Percentiles rank a stretch among this genome's conserved stretches.
phyloP scores from a whole-genome alignment of 2,797 vertebrate genomes.

The Gymnoscopelus microlampas region DNA sequence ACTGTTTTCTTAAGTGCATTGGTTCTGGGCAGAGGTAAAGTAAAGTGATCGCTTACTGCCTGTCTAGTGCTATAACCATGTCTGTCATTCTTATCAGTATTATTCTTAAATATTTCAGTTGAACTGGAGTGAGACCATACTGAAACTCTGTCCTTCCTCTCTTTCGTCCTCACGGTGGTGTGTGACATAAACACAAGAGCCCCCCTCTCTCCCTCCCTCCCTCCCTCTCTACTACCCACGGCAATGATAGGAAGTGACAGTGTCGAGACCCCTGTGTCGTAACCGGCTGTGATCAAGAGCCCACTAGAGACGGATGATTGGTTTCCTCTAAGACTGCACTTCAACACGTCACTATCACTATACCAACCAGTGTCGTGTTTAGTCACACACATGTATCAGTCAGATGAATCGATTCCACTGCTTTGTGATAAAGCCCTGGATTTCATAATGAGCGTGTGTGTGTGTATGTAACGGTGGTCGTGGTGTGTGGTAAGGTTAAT shows the following conservation, averaged over 20 bases:
- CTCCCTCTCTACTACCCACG: constrained; percentile 4
- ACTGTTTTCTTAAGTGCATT: no score
- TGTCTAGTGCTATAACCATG: no score
- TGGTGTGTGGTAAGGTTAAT: constrained; percentile 16
- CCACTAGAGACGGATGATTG: constrained; percentile 20
- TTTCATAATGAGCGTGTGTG: constrained; percentile 1
- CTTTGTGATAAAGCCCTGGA: constrained; percentile 10
- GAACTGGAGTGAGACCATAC: not conserved
- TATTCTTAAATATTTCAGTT: not conserved
- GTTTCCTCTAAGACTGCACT: constrained; percentile 57
- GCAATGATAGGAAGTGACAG: constrained; percentile 66
- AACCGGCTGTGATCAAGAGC: constrained; percentile 29
- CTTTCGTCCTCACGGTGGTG: not conserved
- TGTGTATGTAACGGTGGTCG: not conserved
- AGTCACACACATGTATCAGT: constrained; percentile 47
- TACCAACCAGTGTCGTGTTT: constrained; percentile 26
- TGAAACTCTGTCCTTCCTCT: constrained; percentile 11
- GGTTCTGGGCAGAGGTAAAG: no score
- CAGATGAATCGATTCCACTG: constrained; percentile 43
- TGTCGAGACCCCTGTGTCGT: constrained; percentile 44
- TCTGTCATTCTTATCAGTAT: no score
- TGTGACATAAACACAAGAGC: constrained; percentile 32
- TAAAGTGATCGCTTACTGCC: no score
- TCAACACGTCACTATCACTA: constrained; percentile 31
- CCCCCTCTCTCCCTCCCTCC: constrained; percentile 3